phyloP scores from a whole-genome alignment of 2,113 vertebrate genomes.

The Tylochromis polylepis region DNA sequence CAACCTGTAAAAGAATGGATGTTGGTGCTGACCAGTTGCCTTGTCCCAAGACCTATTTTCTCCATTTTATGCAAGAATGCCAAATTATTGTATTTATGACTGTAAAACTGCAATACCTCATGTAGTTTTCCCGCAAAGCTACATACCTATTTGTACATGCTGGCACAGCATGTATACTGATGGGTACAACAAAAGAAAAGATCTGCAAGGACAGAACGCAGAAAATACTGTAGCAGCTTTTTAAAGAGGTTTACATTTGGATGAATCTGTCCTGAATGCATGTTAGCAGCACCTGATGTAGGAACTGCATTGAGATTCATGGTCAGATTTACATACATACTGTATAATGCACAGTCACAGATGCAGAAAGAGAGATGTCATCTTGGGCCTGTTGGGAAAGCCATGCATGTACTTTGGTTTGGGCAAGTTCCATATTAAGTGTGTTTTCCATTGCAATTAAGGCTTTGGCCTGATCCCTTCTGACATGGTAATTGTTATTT shows the following conservation, averaged over 20 bases:
- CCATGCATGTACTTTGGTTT: slow-evolving; percentile 51
- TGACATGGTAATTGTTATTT: slow-evolving; percentile 91
- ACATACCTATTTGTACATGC: neutral
- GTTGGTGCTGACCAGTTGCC: neutral
- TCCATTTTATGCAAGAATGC: neutral
- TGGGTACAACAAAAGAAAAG: neutral
- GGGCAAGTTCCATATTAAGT: slow-evolving; percentile 73
- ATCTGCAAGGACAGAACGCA: neutral
- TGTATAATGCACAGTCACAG: slow-evolving; percentile 28
- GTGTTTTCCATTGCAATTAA: slow-evolving; percentile 88
- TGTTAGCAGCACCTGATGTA: slow-evolving; percentile 3
- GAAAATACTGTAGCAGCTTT: neutral
- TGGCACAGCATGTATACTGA: neutral
- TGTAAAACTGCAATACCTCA: neutral
- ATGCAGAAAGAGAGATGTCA: slow-evolving; percentile 10
- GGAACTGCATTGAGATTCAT: slow-evolving; percentile 28
- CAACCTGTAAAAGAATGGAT: neutral
- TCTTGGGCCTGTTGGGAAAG: slow-evolving; percentile 27
- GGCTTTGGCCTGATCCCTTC: slow-evolving; percentile 82
- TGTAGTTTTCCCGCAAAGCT: neutral
- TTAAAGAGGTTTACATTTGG: neutral
- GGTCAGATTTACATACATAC: slow-evolving; percentile 15
- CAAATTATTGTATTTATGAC: neutral
- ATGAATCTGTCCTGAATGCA: slow-evolving; percentile 8
- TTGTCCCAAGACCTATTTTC: neutral